Evolutionary conservation across 2,888 invertebrate species (phyloP).

Genomic region (Chironomus tentans): DNA sequence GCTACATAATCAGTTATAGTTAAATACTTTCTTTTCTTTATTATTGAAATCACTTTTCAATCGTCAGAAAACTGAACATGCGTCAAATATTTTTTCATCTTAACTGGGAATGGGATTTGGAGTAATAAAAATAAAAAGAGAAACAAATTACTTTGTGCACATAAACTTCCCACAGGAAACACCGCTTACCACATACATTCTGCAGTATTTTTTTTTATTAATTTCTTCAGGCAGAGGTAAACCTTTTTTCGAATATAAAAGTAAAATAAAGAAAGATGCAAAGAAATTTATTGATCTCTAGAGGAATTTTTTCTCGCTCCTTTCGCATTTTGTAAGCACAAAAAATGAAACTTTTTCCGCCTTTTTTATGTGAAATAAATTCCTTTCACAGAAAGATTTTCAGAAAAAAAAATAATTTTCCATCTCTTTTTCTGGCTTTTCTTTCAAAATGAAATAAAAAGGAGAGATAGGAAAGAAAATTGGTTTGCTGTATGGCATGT

Average conservation of each 20-base stretch:
- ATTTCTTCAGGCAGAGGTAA: conserved; percentile 11
- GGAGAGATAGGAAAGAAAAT: no score
- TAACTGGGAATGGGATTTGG: not conserved
- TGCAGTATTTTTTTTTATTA: not conserved
- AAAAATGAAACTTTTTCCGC: conserved; percentile 5
- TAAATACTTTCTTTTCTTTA: no score
- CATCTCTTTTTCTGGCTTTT: not conserved
- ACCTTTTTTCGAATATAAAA: not conserved
- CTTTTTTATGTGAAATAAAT: conserved; percentile 14
- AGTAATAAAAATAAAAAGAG: conserved; percentile 3
- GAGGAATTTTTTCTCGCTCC: not conserved
- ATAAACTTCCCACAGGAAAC: conserved; percentile 26
- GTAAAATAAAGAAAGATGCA: not conserved
- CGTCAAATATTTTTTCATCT: not conserved
- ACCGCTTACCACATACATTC: not conserved
- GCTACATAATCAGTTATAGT: no score
- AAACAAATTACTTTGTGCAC: conserved; percentile 20
- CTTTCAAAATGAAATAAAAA: no score
- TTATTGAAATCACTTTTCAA: no score
- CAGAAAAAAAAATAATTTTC: conserved; percentile 2
- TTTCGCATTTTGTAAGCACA: not conserved
- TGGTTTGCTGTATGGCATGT: no score
- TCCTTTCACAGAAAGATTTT: conserved; percentile 10
- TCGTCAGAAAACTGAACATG: no score
- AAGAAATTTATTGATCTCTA: conserved; percentile 25